Evolutionary conservation across 2,888 invertebrate genomes (phyloP).

Genomic region (Brenthis hecate): DNA sequence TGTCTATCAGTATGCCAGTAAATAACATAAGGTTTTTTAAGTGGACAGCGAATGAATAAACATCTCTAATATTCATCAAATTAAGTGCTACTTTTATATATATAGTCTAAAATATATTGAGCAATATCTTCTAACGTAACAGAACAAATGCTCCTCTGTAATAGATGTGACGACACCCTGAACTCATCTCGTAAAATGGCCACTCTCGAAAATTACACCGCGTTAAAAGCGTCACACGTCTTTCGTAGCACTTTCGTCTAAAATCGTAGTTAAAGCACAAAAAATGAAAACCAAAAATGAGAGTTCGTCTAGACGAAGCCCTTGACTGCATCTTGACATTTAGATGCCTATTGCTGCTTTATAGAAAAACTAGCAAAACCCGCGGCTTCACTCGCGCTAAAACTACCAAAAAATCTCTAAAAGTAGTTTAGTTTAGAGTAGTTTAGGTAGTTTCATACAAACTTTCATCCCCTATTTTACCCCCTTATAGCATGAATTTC

Average conservation of each 20-base stretch:
- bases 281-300: slow-evolving; percentile 24
- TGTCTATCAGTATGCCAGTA: no score
- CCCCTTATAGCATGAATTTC: no score
- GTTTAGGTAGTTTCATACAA: no score
- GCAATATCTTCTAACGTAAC: slow-evolving; percentile 1
- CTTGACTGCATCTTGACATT: background rate
- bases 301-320: slow-evolving; percentile 10
- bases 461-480: no score
- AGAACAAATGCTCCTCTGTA: background rate
- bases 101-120: background rate
- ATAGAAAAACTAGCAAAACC: no score
- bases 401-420: no score
- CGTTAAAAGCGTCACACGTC: slow-evolving; percentile 27
- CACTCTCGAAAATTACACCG: slow-evolving; percentile 20
- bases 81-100: no score
- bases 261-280: slow-evolving; percentile 23
- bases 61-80: no score
- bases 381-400: no score
- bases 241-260: slow-evolving; percentile 22
- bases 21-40: no score
- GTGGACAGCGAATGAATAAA: no score
- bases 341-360: background rate
- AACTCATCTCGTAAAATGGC: slow-evolving; percentile 12
- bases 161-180: slow-evolving; percentile 8
- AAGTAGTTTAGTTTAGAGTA: no score